These are phyloP conservation scores for Ceratosolen fusciceps DNA, from an alignment of 1,140 invertebrate genomes.

Conservation along the genomic window DNA sequence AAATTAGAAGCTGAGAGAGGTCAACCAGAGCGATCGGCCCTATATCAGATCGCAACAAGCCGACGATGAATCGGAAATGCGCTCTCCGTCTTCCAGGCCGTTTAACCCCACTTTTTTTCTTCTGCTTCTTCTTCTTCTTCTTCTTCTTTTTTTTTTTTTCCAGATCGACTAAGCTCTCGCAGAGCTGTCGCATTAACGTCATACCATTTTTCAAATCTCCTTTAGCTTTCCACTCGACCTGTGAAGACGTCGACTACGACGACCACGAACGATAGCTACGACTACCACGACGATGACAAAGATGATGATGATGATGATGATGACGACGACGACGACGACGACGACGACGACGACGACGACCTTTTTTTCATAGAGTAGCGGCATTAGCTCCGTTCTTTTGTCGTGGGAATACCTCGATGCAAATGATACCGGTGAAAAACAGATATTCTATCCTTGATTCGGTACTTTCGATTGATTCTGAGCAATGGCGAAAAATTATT, in stretches of 20 bases:
- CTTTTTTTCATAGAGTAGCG: neutral
- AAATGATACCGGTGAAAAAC: neutral
- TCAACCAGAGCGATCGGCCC: neutral
- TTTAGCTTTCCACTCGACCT: neutral
- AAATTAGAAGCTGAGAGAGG: slow-evolving; percentile 4
- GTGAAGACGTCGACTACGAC: neutral
- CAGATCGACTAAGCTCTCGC: neutral
- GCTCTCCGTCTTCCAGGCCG: neutral
- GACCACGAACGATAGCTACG: neutral
- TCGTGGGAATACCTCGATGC: neutral
- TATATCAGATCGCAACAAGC: neutral
- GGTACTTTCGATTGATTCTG: neutral
- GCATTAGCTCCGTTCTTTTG: neutral
- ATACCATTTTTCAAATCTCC: slow-evolving; percentile 9
- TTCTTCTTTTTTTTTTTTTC: too few species aligned
- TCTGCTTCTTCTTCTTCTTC: too few species aligned
- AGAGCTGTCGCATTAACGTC: neutral
- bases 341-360: neutral
- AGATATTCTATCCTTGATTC: neutral
- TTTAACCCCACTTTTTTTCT: too few species aligned
- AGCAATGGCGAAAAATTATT: neutral
- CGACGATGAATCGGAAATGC: neutral
- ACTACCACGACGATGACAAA: neutral
- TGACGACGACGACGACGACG: neutral
- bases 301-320: neutral